Conservation (phyloP, 1,140 invertebrate species). For the Drosophila oshimai region DNA sequence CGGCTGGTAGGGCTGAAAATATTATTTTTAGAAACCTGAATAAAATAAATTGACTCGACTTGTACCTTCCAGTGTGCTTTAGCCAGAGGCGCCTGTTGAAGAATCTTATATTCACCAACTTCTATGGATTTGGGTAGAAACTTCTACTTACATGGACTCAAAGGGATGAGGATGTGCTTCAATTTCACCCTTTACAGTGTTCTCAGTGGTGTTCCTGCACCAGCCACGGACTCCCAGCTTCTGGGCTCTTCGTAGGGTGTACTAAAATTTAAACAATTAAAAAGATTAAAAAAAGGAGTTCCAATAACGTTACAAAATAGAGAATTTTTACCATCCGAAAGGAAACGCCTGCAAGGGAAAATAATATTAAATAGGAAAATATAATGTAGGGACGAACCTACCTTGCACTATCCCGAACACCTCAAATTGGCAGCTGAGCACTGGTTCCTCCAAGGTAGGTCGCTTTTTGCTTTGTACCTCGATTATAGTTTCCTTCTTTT, state of each 20-base stretch:
- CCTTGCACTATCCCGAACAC: conserved; percentile 69
- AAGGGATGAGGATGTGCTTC: conserved; percentile 31
- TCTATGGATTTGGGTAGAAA: background rate
- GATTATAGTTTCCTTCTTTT: background rate
- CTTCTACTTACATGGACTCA: conserved; percentile 48
- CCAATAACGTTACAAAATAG: no score
- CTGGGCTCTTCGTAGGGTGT: conserved; percentile 57
- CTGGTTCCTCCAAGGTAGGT: background rate
- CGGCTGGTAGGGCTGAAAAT: conserved; percentile 67
- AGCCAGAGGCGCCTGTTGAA: conserved; percentile 57
- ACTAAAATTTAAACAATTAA: no score
- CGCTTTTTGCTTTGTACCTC: background rate
- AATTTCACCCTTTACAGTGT: conserved; percentile 51
- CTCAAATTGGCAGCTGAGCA: conserved; percentile 54
- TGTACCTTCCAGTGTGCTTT: conserved; percentile 47
- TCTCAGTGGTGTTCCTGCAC: conserved; percentile 34
- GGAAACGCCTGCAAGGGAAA: conserved; percentile 44
- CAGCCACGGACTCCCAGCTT: conserved; percentile 52
- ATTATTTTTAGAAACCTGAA: no score
- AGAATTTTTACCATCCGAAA: conserved; percentile 55
- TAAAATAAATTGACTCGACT: no score
- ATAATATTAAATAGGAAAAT: background rate
- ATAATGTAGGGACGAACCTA: background rate
- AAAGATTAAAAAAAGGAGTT: no score
- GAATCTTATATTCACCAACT: background rate